Percentiles rank a stretch among this genome's conserved stretches.
These are phyloP conservation scores for Heliconius congener DNA, from an alignment of 1,140 invertebrate species.

Conservation along the genomic window DNA sequence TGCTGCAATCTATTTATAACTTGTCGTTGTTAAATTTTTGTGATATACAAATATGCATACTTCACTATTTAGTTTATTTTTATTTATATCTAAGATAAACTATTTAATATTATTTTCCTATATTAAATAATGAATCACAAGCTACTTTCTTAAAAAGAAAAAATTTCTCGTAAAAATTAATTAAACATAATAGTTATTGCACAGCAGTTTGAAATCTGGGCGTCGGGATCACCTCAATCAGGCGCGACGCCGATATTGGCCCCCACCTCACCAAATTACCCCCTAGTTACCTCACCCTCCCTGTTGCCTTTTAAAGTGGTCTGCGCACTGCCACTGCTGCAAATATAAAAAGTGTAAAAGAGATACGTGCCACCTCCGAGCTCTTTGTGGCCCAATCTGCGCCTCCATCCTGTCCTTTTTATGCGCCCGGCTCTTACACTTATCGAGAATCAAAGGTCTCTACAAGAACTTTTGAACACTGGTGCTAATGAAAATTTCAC, in stretches of 20 bases:
- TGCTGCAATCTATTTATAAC: slow-evolving; percentile 15
- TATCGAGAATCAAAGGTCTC: slow-evolving; percentile 77
- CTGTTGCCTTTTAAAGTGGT: slow-evolving; percentile 80
- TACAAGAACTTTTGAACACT: slow-evolving; percentile 73
- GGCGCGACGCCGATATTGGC: slow-evolving; percentile 76
- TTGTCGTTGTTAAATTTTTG: not conserved
- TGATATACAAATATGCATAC: not conserved
- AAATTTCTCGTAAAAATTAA: slow-evolving; percentile 25
- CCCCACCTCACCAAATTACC: slow-evolving; percentile 78
- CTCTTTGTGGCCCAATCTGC: slow-evolving; percentile 80
- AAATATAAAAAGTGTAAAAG: slow-evolving; percentile 80
- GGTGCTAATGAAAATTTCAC: slow-evolving; percentile 79
- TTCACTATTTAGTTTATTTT: not conserved
- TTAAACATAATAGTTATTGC: slow-evolving; percentile 37
- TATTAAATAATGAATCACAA: not conserved
- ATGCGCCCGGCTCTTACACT: slow-evolving; percentile 75
- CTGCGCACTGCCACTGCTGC: slow-evolving; percentile 76
- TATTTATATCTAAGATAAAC: not conserved
- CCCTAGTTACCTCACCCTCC: slow-evolving; percentile 76
- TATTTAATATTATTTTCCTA: not conserved
- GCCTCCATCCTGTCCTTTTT: slow-evolving; percentile 77
- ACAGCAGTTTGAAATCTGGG: slow-evolving; percentile 64
- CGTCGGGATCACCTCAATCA: slow-evolving; percentile 78
- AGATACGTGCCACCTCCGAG: slow-evolving; percentile 73
- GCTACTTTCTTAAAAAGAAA: not conserved